Evolutionary conservation across 2,113 vertebrate species (phyloP).

Genomic region (Microtus pennsylvanicus): DNA sequence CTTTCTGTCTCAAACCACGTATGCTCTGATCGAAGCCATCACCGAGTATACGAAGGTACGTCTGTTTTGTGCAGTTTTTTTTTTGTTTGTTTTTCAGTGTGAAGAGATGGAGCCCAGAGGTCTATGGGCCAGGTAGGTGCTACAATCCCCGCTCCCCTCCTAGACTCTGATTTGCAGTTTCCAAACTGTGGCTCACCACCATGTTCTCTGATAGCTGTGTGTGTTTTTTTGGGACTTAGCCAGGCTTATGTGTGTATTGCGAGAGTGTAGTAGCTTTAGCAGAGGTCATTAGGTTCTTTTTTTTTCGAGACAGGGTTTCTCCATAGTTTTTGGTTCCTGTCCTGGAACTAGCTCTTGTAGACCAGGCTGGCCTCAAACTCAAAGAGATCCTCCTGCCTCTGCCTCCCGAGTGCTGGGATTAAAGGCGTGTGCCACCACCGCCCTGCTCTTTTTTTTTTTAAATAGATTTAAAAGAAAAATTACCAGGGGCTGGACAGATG

Average conservation of each 20-base stretch:
- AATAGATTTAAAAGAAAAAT: too few relatives aligned
- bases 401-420: too few relatives aligned
- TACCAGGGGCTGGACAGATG: too few relatives aligned
- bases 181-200: background rate
- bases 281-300: background rate
- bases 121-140: background rate
- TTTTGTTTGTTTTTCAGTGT: background rate
- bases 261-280: background rate
- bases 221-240: background rate
- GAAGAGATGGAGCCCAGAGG: background rate
- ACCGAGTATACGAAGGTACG: conserved; percentile 90
- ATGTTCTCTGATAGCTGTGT: background rate
- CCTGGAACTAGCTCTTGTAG: too few relatives aligned
- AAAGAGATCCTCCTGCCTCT: too few relatives aligned
- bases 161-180: background rate
- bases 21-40: conserved; percentile 87
- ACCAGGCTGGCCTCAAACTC: too few relatives aligned
- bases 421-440: too few relatives aligned
- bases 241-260: background rate
- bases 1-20: conserved; percentile 89
- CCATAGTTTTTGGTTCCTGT: too few relatives aligned
- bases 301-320: too few relatives aligned
- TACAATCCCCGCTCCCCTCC: background rate
- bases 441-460: too few relatives aligned
- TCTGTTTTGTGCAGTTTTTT: background rate